Conservation (phyloP, 1,140 invertebrate genomes). For the Triops longicaudatus region DNA sequence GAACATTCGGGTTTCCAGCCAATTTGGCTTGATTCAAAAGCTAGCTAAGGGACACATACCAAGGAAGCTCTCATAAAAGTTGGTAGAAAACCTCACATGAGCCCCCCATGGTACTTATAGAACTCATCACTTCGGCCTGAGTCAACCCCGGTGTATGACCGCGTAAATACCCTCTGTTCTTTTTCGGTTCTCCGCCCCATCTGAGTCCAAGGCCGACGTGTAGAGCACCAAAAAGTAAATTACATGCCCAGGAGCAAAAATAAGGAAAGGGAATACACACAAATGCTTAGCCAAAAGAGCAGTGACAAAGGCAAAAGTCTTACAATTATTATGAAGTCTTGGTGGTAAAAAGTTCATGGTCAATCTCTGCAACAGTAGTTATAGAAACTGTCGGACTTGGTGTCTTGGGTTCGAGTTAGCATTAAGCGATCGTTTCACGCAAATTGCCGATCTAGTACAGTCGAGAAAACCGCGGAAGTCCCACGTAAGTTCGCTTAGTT, state of each 20-base stretch:
- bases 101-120: too few relatives aligned
- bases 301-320: not conserved
- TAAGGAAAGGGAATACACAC: not conserved
- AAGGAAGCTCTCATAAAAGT: too few relatives aligned
- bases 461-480: not conserved
- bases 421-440: slow-evolving; percentile 9
- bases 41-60: too few relatives aligned
- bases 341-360: too few relatives aligned
- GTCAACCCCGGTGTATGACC: not conserved
- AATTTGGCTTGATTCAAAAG: too few relatives aligned
- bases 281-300: not conserved
- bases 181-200: not conserved
- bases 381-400: too few relatives aligned
- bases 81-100: too few relatives aligned
- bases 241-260: not conserved
- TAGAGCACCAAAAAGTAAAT: not conserved
- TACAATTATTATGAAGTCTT: not conserved
- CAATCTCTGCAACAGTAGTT: too few relatives aligned
- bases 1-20: too few relatives aligned
- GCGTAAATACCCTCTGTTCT: not conserved
- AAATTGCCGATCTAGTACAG: not conserved
- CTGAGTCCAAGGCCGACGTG: not conserved
- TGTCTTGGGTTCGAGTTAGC: not conserved
- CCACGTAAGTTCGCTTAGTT: not conserved
- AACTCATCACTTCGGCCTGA: too few relatives aligned